These are phyloP conservation scores for Acanthacorydalis orientalis DNA, from an alignment of 2,888 invertebrate species.

Conservation along the genomic window DNA sequence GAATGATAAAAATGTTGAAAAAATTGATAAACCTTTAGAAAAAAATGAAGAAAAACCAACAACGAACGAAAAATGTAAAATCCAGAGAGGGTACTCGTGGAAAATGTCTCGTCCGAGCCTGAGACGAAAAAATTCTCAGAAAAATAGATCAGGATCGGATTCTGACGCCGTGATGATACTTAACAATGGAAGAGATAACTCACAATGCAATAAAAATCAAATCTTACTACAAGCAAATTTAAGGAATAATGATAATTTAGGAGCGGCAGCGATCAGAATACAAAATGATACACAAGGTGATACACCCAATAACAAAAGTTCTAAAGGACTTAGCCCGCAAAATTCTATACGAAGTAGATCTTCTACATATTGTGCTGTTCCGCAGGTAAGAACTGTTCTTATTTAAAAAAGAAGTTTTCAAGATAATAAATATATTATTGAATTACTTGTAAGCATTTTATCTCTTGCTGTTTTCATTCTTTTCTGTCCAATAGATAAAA, in stretches of 20 bases:
- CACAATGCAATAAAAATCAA: conserved; percentile 48
- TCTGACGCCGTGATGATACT: conserved; percentile 43
- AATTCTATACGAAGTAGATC: conserved; percentile 44
- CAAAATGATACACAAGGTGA: conserved; percentile 65
- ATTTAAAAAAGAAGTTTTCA: too few species aligned
- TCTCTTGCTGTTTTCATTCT: neutral
- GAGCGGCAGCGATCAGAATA: conserved; percentile 45
- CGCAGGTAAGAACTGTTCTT: conserved; percentile 24
- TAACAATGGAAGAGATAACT: conserved; percentile 57
- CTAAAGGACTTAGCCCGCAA: conserved; percentile 45
- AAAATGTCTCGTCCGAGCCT: conserved; percentile 58
- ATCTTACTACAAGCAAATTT: conserved; percentile 24
- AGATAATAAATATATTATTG: too few species aligned
- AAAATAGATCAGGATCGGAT: conserved; percentile 36
- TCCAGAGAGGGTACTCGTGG: conserved; percentile 59
- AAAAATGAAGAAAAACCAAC: conserved; percentile 2
- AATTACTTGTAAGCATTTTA: too few species aligned
- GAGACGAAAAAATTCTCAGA: conserved; percentile 35
- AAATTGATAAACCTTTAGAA: neutral
- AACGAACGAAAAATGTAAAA: conserved; percentile 28
- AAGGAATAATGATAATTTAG: conserved; percentile 39
- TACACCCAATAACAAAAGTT: conserved; percentile 43
- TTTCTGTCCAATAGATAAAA: neutral
- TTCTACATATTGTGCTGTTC: conserved; percentile 23
- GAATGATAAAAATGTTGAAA: neutral